A percentile compares a stretch with the other conserved stretches of the same genome.
Conservation (phyloP, 2,888 invertebrate species). For the Osedax frankpressi region DNA sequence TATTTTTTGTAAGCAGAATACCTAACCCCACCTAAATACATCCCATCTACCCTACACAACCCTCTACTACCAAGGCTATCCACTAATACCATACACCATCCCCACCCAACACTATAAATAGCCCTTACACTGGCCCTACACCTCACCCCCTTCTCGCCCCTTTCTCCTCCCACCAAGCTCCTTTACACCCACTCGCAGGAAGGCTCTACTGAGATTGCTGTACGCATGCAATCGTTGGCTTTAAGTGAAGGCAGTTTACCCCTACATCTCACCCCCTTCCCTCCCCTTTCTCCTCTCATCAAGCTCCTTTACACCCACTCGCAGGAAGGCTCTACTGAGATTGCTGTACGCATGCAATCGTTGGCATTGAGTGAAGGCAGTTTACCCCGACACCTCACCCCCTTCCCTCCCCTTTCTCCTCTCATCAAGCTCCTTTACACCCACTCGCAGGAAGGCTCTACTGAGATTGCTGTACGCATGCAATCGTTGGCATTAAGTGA, state of each 20-base stretch:
- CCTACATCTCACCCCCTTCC: too few species aligned
- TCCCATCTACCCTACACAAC: too few species aligned
- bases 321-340: slow-evolving; percentile 79
- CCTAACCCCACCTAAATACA: too few species aligned
- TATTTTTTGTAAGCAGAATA: too few species aligned
- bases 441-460: slow-evolving; percentile 62
- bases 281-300: too few species aligned
- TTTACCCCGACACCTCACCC: slow-evolving; percentile 79
- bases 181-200: slow-evolving; percentile 54
- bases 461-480: slow-evolving; percentile 81
- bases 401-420: slow-evolving; percentile 72
- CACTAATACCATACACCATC: too few species aligned
- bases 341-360: slow-evolving; percentile 85
- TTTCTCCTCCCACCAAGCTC: not conserved
- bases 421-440: slow-evolving; percentile 53
- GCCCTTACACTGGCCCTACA: too few species aligned
- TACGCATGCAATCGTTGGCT: slow-evolving; percentile 86
- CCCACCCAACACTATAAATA: too few species aligned
- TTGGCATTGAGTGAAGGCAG: slow-evolving; percentile 91
- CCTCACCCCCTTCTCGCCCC: too few species aligned
- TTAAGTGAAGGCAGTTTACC: slow-evolving; percentile 89
- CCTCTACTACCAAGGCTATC: too few species aligned
- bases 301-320: not conserved
- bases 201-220: slow-evolving; percentile 76
- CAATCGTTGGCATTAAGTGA: slow-evolving; percentile 88